Conservation (phyloP, 2,113 vertebrate species). For the Pseudorasbora parva region DNA sequence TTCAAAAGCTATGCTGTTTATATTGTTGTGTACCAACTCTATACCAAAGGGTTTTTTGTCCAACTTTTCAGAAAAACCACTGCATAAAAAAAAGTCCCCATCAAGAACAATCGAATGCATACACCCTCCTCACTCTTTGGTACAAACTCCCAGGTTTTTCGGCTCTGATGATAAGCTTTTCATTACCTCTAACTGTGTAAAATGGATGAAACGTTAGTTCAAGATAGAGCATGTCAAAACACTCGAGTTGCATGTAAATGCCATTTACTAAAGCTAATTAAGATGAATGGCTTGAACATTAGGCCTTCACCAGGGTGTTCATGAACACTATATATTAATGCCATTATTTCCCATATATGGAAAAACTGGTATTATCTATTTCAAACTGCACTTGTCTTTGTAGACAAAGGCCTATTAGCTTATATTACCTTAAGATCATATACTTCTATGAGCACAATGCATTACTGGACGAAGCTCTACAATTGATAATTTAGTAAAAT, state of each 20-base stretch:
- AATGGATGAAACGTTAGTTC: slow-evolving; percentile 16
- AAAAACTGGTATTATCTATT: not conserved
- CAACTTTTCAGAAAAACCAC: slow-evolving; percentile 22
- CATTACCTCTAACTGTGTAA: not conserved
- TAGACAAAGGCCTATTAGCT: slow-evolving; percentile 22
- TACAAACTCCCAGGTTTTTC: slow-evolving; percentile 19
- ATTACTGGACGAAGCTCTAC: not conserved
- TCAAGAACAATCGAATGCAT: not conserved
- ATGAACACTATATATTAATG: not conserved
- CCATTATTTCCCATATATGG: not conserved
- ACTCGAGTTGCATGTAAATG: slow-evolving; percentile 27
- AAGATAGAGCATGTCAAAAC: not conserved
- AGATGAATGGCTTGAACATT: slow-evolving; percentile 9
- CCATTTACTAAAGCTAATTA: slow-evolving; percentile 22
- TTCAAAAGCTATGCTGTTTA: slow-evolving; percentile 18
- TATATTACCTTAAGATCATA: slow-evolving; percentile 15
- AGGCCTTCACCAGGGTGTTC: not conserved
- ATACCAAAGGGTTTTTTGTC: not conserved
- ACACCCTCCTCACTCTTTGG: not conserved
- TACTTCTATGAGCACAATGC: not conserved
- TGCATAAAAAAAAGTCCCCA: not conserved
- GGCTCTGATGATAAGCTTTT: not conserved
- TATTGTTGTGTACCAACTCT: slow-evolving; percentile 24
- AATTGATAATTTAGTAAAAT: slow-evolving; percentile 28
- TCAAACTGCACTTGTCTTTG: slow-evolving; percentile 7